Conservation (phyloP, 2,797 vertebrate genomes). For the Saxicola maurus region DNA sequence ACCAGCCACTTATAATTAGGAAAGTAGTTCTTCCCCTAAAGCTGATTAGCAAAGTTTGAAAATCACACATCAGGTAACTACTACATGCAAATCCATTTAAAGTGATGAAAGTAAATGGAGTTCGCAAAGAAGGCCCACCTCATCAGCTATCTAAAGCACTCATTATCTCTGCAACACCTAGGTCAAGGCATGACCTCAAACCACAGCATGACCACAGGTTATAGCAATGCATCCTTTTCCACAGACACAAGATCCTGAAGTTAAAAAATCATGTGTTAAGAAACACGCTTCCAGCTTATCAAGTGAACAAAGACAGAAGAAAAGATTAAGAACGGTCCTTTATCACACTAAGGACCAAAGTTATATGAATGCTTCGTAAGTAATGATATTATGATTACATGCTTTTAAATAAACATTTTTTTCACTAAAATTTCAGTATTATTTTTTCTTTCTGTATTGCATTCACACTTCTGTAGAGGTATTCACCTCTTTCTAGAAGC, state of each 20-base stretch:
- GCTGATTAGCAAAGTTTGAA: background rate
- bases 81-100: background rate
- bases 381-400: background rate
- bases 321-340: background rate
- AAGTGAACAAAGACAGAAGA: background rate
- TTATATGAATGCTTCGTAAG: accelerated
- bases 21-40: background rate
- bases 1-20: slow-evolving; percentile 15
- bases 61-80: background rate
- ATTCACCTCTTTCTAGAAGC: background rate
- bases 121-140: background rate
- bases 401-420: background rate
- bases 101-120: background rate
- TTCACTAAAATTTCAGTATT: background rate
- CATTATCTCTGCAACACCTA: background rate
- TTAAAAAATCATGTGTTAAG: background rate
- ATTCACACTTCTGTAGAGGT: background rate
- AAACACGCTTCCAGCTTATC: background rate
- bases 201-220: background rate
- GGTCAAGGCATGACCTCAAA: background rate
- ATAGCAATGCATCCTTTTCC: background rate
- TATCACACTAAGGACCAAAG: background rate
- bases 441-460: background rate
- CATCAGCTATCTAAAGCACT: background rate
- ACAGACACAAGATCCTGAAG: background rate